Conservation (phyloP, 2,888 invertebrate species). For the Empis stercorea region DNA sequence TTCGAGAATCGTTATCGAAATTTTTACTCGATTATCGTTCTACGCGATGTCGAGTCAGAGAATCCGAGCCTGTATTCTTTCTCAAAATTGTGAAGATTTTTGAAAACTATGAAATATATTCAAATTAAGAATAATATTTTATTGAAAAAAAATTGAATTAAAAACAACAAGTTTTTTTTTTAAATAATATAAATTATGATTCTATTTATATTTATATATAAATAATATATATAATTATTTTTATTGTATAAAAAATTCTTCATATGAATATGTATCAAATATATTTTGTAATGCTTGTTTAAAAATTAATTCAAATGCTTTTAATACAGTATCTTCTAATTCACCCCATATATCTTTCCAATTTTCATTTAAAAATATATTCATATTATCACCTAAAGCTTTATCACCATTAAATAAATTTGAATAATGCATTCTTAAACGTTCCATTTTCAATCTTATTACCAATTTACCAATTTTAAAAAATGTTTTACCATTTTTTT, state of each 20-base stretch:
- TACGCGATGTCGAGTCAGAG: too few species aligned
- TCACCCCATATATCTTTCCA: constrained; percentile 36
- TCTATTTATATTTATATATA: too few species aligned
- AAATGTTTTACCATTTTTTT: constrained; percentile 10
- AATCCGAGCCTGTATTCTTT: too few species aligned
- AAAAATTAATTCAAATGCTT: constrained; percentile 27
- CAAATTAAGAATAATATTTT: too few species aligned
- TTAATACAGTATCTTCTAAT: constrained; percentile 26
- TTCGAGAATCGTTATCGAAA: too few species aligned
- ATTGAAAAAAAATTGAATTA: too few species aligned
- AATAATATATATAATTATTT: too few species aligned
- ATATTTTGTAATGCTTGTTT: constrained; percentile 26
- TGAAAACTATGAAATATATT: too few species aligned
- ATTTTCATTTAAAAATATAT: constrained; percentile 34
- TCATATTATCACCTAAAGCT: constrained; percentile 29
- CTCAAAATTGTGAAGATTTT: too few species aligned
- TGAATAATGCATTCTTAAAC: constrained; percentile 18
- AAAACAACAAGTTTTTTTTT: too few species aligned
- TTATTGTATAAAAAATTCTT: constrained; percentile 20
- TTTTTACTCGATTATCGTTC: too few species aligned
- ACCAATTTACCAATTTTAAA: constrained; percentile 1
- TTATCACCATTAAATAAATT: constrained; percentile 35
- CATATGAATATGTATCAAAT: constrained; percentile 28
- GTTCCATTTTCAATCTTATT: neutral
- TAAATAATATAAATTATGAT: too few species aligned